Conservation (phyloP, 2,113 vertebrate genomes). For the Numida meleagris region DNA sequence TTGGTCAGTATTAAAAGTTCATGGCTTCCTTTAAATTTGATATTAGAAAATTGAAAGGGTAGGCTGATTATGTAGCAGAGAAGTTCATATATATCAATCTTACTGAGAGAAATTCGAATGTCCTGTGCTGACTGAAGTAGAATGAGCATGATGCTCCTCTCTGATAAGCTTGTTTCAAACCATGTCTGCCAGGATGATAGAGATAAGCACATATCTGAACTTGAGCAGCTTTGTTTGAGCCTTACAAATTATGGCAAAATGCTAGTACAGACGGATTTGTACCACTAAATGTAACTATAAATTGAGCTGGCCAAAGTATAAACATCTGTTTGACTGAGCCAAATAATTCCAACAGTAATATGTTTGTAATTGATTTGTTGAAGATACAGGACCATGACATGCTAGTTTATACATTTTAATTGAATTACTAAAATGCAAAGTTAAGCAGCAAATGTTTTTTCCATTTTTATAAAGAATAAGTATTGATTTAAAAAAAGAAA, state of each 20-base stretch:
- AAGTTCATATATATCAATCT: background rate
- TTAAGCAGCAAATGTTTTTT: background rate
- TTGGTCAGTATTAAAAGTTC: background rate
- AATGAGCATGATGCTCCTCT: background rate
- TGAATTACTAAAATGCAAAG: background rate
- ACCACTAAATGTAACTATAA: background rate
- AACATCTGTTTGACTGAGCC: rapidly evolving
- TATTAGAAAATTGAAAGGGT: background rate
- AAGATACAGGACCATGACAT: background rate
- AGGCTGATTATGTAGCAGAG: background rate
- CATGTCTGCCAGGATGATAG: background rate
- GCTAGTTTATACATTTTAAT: background rate
- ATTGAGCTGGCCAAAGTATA: background rate
- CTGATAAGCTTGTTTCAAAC: background rate
- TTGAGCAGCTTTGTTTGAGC: background rate
- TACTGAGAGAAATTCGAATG: background rate
- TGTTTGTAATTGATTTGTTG: background rate
- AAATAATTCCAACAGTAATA: background rate
- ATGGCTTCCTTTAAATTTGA: background rate
- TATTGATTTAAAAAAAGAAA: background rate
- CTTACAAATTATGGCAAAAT: background rate
- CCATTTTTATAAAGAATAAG: background rate
- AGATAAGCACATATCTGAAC: background rate
- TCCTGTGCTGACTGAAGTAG: background rate
- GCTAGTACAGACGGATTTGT: background rate